These are phyloP conservation scores for Nebria salina DNA, from an alignment of 2,888 invertebrate species.

Conservation along the genomic window DNA sequence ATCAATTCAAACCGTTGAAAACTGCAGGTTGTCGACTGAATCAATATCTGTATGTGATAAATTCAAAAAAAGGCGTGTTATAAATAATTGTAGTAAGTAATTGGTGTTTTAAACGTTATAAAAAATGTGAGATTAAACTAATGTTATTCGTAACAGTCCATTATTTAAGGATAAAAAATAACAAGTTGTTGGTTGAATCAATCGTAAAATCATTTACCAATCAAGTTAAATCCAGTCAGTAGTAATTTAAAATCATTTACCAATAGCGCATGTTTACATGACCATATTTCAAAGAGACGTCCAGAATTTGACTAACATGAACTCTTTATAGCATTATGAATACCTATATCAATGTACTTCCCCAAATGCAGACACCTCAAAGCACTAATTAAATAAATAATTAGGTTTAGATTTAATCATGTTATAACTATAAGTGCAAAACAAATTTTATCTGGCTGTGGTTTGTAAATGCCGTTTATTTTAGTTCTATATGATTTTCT, in stretches of 20 bases:
- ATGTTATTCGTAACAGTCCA: slow-evolving; percentile 43
- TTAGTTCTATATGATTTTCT: neutral
- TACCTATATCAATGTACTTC: slow-evolving; percentile 45
- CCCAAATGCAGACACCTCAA: slow-evolving; percentile 35
- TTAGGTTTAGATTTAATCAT: slow-evolving; percentile 43
- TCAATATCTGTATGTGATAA: slow-evolving; percentile 47
- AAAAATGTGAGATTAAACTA: slow-evolving; percentile 43
- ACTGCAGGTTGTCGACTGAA: slow-evolving; percentile 41
- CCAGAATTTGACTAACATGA: slow-evolving; percentile 39
- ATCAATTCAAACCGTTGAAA: slow-evolving; percentile 34
- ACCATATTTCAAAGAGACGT: slow-evolving; percentile 40
- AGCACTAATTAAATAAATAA: slow-evolving; percentile 41
- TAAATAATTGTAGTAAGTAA: slow-evolving; percentile 41
- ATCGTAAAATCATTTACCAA: slow-evolving; percentile 16
- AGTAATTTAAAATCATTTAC: slow-evolving; percentile 17
- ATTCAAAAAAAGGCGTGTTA: slow-evolving; percentile 46
- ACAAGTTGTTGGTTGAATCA: slow-evolving; percentile 40
- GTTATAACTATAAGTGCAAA: slow-evolving; percentile 44
- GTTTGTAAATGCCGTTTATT: slow-evolving; percentile 9
- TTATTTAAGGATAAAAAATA: slow-evolving; percentile 46
- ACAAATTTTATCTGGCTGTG: slow-evolving; percentile 39
- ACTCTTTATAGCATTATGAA: slow-evolving; percentile 33
- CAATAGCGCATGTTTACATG: slow-evolving; percentile 30
- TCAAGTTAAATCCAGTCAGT: slow-evolving; percentile 18
- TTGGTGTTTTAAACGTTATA: slow-evolving; percentile 45